Evolutionary conservation across 2,797 vertebrate genomes (phyloP), one percentile per base, ranked within the genome.

Genomic region (Brotogeris chrysoptera): DNA sequence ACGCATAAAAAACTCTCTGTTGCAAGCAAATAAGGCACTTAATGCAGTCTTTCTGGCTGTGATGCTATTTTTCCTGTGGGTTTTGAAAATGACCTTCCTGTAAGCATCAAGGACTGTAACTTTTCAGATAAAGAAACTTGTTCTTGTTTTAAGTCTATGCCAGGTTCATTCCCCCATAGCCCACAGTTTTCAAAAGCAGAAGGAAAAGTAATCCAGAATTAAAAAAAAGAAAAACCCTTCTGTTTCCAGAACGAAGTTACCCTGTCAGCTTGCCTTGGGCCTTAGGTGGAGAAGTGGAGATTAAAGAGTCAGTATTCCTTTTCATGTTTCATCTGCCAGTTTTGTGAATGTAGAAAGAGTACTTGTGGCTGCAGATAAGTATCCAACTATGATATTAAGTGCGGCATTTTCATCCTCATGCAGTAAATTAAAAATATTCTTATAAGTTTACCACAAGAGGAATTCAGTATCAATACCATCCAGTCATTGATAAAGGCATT

Each of bases 241-340:
- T 97, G 96, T 98, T 98, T 98, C 98, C 98, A 98, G 98, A 97
- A 98, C 20, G 98, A 98, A 98, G 98, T 98, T 98, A 97, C 97
- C 97, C 98, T 98, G 98, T 98, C 98, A 99, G 98, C 98, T 98
- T 98, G 98, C 98, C 98, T 97, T 98, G 98, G 98, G 98, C 98
- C 98, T 98, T 98, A 98, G 98, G 98, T 98, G 97, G 97, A 98
- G 98, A 98, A 98, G 98, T 95, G 93, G 98, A 99, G 98, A 99
- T 99, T 99, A 99, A 99, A 99, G 98, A 98, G 98, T 95, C 98
- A 97, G 98, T 98, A 99, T 99, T 99, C 98, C 98, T 99, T 99
- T 99, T 99, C 98, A 99, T 98, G 98, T 98, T 98, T 98, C 97
- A 66, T 98, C 98, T 98, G 98, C 97, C 97, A 98, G 98, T 98